Percentiles rank a stretch among this genome's conserved stretches.
These are phyloP conservation scores for Elmis aenea DNA, from an alignment of 2,888 invertebrate species.

Conservation along the genomic window DNA sequence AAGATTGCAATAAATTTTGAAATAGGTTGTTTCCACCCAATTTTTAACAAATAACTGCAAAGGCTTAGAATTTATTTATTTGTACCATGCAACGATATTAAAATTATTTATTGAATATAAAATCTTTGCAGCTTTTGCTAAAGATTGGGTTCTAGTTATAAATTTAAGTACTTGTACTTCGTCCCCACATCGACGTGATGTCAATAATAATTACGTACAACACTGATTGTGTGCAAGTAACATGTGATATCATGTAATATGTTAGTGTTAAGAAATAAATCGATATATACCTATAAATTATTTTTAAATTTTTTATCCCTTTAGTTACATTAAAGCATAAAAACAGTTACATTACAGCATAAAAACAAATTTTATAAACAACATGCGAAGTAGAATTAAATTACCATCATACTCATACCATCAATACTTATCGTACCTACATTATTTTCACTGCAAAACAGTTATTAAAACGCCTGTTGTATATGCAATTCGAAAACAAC, in stretches of 20 bases:
- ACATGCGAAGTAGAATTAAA: no score
- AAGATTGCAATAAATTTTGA: slow-evolving; percentile 44
- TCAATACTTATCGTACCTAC: no score
- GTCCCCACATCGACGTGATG: slow-evolving; percentile 48
- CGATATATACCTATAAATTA: slow-evolving; percentile 18
- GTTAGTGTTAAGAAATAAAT: slow-evolving; percentile 50
- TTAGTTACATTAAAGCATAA: no score
- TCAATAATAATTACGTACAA: slow-evolving; percentile 49
- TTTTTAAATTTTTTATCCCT: no score
- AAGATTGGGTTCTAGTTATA: slow-evolving; percentile 25
- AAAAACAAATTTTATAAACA: no score
- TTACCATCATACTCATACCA: no score
- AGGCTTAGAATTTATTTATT: slow-evolving; percentile 22
- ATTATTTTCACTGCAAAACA: no score
- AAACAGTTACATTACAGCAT: no score
- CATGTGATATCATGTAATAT: slow-evolving; percentile 51
- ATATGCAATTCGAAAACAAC: no score
- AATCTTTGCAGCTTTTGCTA: slow-evolving; percentile 14
- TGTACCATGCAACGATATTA: slow-evolving; percentile 24
- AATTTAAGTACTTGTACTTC: slow-evolving; percentile 42
- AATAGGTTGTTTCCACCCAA: slow-evolving; percentile 21
- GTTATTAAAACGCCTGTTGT: no score
- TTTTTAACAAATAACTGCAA: slow-evolving; percentile 21
- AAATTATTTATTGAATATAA: slow-evolving; percentile 16
- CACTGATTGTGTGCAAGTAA: slow-evolving; percentile 50